Evolutionary conservation across 2,113 vertebrate genomes (phyloP).

Genomic region (Pangasianodon gigas): DNA sequence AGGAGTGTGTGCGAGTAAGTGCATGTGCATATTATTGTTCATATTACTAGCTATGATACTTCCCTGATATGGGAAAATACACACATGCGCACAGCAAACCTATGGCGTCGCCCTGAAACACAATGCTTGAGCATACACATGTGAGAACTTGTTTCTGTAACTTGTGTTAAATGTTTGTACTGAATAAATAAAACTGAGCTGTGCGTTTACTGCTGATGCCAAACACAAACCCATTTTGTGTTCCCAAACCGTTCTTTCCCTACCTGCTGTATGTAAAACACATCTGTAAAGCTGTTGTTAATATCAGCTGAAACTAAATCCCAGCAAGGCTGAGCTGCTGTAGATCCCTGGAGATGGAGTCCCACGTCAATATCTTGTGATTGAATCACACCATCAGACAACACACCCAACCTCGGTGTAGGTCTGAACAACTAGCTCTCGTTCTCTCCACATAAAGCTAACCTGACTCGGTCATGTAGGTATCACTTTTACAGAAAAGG

Average conservation of each 20-base stretch:
- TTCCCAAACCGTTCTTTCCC: not conserved
- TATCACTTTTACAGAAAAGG: not conserved
- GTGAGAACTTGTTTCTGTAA: not conserved
- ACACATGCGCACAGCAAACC: not conserved
- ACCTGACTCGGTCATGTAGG: not conserved
- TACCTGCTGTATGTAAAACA: not conserved
- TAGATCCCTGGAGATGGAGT: not conserved
- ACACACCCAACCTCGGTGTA: not conserved
- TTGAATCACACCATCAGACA: constrained; percentile 3
- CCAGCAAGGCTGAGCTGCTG: not conserved
- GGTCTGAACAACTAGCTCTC: not conserved
- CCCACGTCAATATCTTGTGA: not conserved
- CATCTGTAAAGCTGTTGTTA: not conserved
- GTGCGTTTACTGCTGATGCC: not conserved
- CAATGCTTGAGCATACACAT: not conserved
- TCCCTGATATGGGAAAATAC: not conserved
- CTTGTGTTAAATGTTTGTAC: not conserved
- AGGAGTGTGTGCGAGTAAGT: not conserved
- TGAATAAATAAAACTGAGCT: not conserved
- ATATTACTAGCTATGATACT: constrained; percentile 11
- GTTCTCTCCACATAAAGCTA: not conserved
- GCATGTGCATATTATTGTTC: constrained; percentile 36
- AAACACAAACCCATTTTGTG: not conserved
- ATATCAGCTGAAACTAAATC: not conserved
- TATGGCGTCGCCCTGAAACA: not conserved